Base-by-base conservation (phyloP, 2,113 vertebrate species). In the Muntiacus reevesi region DNA sequence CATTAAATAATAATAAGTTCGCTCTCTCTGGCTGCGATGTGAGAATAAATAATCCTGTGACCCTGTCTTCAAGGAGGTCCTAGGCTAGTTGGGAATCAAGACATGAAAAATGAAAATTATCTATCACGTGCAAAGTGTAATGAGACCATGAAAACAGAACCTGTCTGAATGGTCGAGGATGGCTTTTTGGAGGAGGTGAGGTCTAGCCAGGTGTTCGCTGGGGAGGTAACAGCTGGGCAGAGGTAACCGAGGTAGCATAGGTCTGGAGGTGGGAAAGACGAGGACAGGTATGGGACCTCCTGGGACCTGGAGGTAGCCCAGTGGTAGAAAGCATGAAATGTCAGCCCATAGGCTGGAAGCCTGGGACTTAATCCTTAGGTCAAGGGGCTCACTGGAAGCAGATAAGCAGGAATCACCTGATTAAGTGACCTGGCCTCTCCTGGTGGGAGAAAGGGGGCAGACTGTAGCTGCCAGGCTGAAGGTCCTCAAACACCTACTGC, bases 391-490 rank as follows among this genome's bases (percentile, higher is more conserved):
- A 33, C 0, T 2, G n/a, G 43, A 30, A 28, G 33, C 25, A 60
- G 83, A 64, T 3, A n/a, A 23, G 30, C 27, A 33, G 55, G 64
- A 86, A 59, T 30, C 57, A 25, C n/a, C 25, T 13, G 47, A 28
- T 14, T 28, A 50, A 40, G 36, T 3, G 47, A 90, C 30, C 16
- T 3, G 30, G 17, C 19, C 40, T 59, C 36, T 59, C 16, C 62
- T 45, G 64, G 83, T 19, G 19, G 50, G 4, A 50, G 13, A 30
- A 13, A 5, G n/a, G 5, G 5, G 27, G 57, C 83, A 47, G 50
- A 52, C 0, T 0, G 43, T 17, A 90, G 60, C 0, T 0, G 16
- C 13, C 12, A 28, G 36, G 12, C 28, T 23, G 3, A 15, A 71
- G 57, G 21, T 17, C 88, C 50, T 79, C n/a, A 54, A 25, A 93